phyloP scores from a whole-genome alignment of 1,140 invertebrate species.

The Phymastichus coffea region DNA sequence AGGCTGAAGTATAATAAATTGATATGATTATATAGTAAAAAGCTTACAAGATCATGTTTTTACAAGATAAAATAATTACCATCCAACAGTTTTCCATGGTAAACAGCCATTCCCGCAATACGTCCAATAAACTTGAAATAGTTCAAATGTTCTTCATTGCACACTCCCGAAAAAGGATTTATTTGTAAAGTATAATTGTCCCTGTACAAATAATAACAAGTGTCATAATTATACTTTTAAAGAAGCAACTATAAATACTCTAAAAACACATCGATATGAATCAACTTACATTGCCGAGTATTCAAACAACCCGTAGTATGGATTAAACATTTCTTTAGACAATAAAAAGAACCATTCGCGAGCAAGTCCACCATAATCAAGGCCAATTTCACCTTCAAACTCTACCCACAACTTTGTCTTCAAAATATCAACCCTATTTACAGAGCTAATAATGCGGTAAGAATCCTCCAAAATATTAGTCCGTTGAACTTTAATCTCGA shows the following conservation, averaged over 20 bases:
- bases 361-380: constrained; percentile 96
- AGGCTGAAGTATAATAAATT: constrained; percentile 70
- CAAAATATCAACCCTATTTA: constrained; percentile 81
- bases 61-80: constrained; percentile 61
- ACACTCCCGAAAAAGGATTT: constrained; percentile 94
- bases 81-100: constrained; percentile 96
- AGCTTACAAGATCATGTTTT: not conserved
- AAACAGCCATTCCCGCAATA: constrained; percentile 97
- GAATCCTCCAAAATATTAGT: constrained; percentile 95
- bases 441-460: constrained; percentile 84
- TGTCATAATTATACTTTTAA: not conserved
- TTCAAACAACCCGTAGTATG: constrained; percentile 98
- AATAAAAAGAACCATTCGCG: constrained; percentile 98
- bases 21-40: too few species aligned
- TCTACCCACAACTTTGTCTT: constrained; percentile 98
- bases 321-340: constrained; percentile 99
- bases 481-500: constrained; percentile 92
- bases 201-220: constrained; percentile 55
- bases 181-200: constrained; percentile 99
- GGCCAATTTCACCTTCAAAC: constrained; percentile 94
- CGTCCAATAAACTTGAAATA: constrained; percentile 99
- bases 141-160: constrained; percentile 95
- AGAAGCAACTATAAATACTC: not conserved
- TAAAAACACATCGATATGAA: constrained; percentile 11
- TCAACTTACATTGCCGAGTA: constrained; percentile 84